phyloP scores from a whole-genome alignment of 1,140 invertebrate species.

The Forficula auricularia region DNA sequence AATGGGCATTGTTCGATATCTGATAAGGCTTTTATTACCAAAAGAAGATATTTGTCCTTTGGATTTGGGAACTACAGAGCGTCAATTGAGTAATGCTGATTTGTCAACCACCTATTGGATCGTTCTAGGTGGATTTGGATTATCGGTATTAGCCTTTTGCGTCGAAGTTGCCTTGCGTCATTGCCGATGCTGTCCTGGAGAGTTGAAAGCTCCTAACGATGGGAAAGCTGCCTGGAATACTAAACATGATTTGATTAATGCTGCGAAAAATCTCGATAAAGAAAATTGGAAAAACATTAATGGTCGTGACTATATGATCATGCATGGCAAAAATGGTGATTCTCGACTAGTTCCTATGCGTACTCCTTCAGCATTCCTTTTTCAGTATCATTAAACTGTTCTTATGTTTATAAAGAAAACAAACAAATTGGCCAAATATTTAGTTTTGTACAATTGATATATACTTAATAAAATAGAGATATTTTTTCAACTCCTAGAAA shows the following conservation, averaged over 20 bases:
- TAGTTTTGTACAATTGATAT: too few species aligned
- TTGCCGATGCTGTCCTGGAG: conserved; percentile 15
- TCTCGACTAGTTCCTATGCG: conserved; percentile 45
- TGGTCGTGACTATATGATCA: conserved; percentile 51
- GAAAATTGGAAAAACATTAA: conserved; percentile 39
- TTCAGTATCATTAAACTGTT: too few species aligned
- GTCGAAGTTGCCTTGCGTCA: conserved; percentile 33
- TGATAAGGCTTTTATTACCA: conserved; percentile 40
- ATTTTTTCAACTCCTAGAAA: too few species aligned
- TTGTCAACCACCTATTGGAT: conserved; percentile 50
- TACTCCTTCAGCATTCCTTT: conserved; percentile 48
- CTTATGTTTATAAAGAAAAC: too few species aligned
- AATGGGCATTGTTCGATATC: conserved; percentile 49
- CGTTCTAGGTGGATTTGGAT: conserved; percentile 35
- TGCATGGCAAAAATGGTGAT: conserved; percentile 35
- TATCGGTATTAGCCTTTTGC: conserved; percentile 40
- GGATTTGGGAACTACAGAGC: conserved; percentile 57
- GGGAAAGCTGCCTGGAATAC: neutral
- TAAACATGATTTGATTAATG: conserved; percentile 4
- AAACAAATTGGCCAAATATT: too few species aligned
- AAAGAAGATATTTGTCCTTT: conserved; percentile 57
- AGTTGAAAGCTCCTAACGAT: neutral
- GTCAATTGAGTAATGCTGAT: conserved; percentile 47
- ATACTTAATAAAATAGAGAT: too few species aligned
- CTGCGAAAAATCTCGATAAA: neutral